Evolutionary conservation across 2,113 vertebrate genomes (phyloP).

Genomic region (Phaethornis superciliosus): DNA sequence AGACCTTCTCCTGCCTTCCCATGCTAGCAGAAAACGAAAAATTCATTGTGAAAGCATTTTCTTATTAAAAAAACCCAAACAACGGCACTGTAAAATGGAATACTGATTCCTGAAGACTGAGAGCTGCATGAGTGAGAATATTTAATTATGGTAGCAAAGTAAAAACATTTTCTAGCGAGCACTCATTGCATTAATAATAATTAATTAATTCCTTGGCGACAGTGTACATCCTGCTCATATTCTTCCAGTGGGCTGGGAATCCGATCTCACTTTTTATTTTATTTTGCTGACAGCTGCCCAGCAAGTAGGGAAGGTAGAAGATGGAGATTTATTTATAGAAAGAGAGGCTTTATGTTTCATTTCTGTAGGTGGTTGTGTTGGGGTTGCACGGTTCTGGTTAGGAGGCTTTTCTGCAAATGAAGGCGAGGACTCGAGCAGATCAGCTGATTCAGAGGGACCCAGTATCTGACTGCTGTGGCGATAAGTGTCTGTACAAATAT

Average conservation of each 20-base stretch:
- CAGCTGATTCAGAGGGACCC: constrained; percentile 21
- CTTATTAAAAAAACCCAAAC: not conserved
- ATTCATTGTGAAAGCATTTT: not conserved
- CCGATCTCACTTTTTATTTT: constrained; percentile 3
- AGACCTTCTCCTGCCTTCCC: not conserved
- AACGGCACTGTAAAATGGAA: not conserved
- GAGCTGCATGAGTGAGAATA: not conserved
- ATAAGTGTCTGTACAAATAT: constrained; percentile 75
- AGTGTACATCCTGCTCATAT: not conserved
- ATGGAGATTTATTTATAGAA: not conserved
- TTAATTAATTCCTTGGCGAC: constrained; percentile 25
- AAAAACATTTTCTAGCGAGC: not conserved
- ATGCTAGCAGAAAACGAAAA: not conserved
- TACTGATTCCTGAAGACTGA: not conserved
- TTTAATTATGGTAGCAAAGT: constrained; percentile 21
- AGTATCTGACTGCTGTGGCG: constrained; percentile 45
- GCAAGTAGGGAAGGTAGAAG: not conserved
- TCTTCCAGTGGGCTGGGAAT: constrained; percentile 14
- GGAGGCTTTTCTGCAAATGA: not conserved
- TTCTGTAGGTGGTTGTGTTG: not conserved
- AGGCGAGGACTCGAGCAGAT: constrained; percentile 4
- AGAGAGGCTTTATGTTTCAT: constrained; percentile 27
- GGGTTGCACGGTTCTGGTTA: not conserved
- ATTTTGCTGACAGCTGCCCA: constrained; percentile 5
- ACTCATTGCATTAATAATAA: not conserved